phyloP scores from a whole-genome alignment of 2,113 vertebrate genomes.

The Actinemys pallida region DNA sequence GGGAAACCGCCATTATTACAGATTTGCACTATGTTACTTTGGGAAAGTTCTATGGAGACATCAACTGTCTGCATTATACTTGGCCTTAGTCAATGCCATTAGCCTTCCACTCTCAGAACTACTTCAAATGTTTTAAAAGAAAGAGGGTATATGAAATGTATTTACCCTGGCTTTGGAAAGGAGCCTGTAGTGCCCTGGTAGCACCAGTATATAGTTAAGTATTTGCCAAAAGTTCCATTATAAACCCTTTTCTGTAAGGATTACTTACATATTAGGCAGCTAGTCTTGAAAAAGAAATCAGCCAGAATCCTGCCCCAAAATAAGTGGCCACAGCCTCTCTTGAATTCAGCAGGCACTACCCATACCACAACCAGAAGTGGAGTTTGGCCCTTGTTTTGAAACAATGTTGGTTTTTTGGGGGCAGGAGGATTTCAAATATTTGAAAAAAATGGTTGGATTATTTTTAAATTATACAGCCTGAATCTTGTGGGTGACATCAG shows the following conservation, averaged over 20 bases:
- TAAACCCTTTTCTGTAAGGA: not conserved
- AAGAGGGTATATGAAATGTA: not conserved
- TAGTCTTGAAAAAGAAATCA: not conserved
- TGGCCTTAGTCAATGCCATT: not conserved
- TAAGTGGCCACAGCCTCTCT: not conserved
- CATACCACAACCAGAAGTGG: too few relatives aligned
- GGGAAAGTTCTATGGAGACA: not conserved
- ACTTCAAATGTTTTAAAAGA: not conserved
- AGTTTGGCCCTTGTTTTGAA: not conserved
- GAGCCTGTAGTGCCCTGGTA: rapidly evolving
- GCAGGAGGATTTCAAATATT: not conserved
- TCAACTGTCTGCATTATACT: rapidly evolving
- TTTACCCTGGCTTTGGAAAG: not conserved
- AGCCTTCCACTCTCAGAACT: not conserved
- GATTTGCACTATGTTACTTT: not conserved
- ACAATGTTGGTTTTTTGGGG: not conserved
- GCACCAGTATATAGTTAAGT: rapidly evolving
- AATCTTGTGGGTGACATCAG: not conserved
- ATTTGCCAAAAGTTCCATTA: not conserved
- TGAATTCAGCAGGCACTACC: not conserved
- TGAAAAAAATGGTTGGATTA: not conserved
- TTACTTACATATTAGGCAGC: not conserved
- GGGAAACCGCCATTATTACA: not conserved
- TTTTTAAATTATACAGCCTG: not conserved
- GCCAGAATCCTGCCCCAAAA: not conserved